These are phyloP conservation scores for Pinctada fucata DNA, from an alignment of 2,888 invertebrate species.

Conservation along the genomic window DNA sequence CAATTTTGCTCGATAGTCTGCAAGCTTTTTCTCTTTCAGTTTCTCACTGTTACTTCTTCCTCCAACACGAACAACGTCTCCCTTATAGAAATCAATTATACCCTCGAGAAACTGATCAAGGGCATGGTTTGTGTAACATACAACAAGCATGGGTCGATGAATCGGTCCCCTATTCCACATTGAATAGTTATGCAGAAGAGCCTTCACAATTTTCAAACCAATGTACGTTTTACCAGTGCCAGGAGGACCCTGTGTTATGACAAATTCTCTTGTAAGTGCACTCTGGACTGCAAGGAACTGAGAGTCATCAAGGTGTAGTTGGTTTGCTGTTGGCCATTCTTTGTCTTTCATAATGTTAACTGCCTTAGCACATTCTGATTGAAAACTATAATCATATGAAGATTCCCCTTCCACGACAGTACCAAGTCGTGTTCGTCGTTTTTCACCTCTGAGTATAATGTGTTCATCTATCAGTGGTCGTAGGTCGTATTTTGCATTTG, in stretches of 20 bases:
- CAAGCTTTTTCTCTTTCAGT: conserved; percentile 43
- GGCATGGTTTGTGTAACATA: conserved; percentile 76
- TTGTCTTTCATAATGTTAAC: conserved; percentile 17
- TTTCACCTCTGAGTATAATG: conserved; percentile 13
- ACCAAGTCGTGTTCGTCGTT: conserved; percentile 2
- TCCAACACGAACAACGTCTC: conserved; percentile 67
- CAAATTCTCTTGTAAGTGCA: conserved; percentile 70
- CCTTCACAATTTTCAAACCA: conserved; percentile 84
- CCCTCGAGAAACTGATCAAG: conserved; percentile 74
- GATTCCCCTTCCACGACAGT: background rate
- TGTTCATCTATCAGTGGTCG: conserved; percentile 14
- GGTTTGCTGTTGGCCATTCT: conserved; percentile 65
- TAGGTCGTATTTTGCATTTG: conserved; percentile 24
- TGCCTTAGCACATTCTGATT: background rate
- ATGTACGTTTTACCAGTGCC: conserved; percentile 91
- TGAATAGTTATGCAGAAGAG: conserved; percentile 79
- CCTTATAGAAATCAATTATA: conserved; percentile 45
- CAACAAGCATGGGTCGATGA: conserved; percentile 64
- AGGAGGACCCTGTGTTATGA: conserved; percentile 82
- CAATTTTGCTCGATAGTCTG: conserved; percentile 13
- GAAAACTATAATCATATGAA: background rate
- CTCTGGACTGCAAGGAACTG: conserved; percentile 67
- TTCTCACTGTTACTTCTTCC: conserved; percentile 59
- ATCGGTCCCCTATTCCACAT: background rate
- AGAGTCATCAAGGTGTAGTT: conserved; percentile 65